These are phyloP conservation scores for Meandrusa payeni DNA, from an alignment of 2,888 invertebrate species.

Conservation along the genomic window DNA sequence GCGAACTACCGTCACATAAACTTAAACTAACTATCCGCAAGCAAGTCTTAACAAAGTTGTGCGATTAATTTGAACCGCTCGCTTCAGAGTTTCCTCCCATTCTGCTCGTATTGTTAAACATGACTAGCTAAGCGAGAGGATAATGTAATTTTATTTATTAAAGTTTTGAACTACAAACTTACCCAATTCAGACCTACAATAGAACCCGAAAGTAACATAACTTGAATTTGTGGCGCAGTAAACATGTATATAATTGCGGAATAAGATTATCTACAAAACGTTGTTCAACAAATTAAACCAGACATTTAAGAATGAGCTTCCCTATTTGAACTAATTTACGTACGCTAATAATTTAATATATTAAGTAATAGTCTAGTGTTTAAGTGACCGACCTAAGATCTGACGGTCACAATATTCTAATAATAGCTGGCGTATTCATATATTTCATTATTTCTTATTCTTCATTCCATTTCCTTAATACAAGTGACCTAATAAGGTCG, in stretches of 20 bases:
- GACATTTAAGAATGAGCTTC: no score
- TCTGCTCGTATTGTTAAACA: slow-evolving; percentile 47
- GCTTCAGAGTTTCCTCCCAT: slow-evolving; percentile 50
- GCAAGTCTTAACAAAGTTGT: slow-evolving; percentile 72
- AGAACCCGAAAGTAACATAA: slow-evolving; percentile 22
- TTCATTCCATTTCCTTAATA: no score
- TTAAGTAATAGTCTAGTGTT: no score
- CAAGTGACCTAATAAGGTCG: no score
- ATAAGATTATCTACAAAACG: slow-evolving; percentile 15
- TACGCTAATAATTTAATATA: no score
- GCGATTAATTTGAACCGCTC: slow-evolving; percentile 64
- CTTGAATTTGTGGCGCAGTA: slow-evolving; percentile 20
- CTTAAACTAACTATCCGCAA: slow-evolving; percentile 64
- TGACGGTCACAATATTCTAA: no score
- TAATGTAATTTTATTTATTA: slow-evolving; percentile 40
- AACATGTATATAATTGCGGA: slow-evolving; percentile 20
- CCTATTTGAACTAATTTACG: no score
- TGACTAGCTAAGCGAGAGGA: slow-evolving; percentile 39
- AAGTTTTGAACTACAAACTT: slow-evolving; percentile 26
- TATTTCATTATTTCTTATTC: no score
- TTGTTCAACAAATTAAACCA: slow-evolving; percentile 1
- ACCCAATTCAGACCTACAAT: slow-evolving; percentile 17
- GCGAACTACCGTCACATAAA: slow-evolving; percentile 62
- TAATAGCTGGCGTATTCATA: no score
- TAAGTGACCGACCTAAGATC: no score